Conservation (phyloP, 2,797 vertebrate species). For the Liparis tanakae region DNA sequence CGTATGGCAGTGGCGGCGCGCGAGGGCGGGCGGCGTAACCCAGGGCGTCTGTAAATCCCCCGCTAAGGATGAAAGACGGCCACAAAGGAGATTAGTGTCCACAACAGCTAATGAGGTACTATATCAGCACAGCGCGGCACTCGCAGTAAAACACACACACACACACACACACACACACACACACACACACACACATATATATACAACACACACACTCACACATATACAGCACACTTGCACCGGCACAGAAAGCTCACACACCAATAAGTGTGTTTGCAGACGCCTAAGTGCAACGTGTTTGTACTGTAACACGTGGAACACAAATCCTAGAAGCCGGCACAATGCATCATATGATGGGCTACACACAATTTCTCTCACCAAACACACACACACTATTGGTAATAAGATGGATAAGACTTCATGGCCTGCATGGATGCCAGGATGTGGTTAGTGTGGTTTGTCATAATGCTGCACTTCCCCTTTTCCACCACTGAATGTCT, state of each 20-base stretch:
- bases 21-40: slow-evolving; percentile 81
- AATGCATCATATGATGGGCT: slow-evolving; percentile 9
- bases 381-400: slow-evolving; percentile 5
- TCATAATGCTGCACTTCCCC: slow-evolving; percentile 28
- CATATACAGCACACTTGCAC: slow-evolving; percentile 15
- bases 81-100: slow-evolving; percentile 87
- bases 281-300: slow-evolving; percentile 24
- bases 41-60: slow-evolving; percentile 87
- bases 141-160: slow-evolving; percentile 57
- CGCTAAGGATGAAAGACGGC: slow-evolving; percentile 87
- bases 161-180: slow-evolving; percentile 50
- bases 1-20: slow-evolving; percentile 77
- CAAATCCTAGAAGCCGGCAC: slow-evolving; percentile 27
- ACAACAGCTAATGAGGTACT: slow-evolving; percentile 84
- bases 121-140: slow-evolving; percentile 66
- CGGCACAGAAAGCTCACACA: slow-evolving; percentile 31
- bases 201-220: slow-evolving; percentile 37
- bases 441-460: neutral
- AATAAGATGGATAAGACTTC: neutral
- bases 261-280: slow-evolving; percentile 47
- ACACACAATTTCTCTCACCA: slow-evolving; percentile 35
- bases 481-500: slow-evolving; percentile 59
- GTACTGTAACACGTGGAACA: slow-evolving; percentile 22
- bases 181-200: too few relatives aligned
- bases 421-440: neutral